A percentile compares a stretch with the other conserved stretches of the same genome.
Evolutionary conservation across 1,140 invertebrate species (phyloP).

Genomic region (Uloborus diversus): DNA sequence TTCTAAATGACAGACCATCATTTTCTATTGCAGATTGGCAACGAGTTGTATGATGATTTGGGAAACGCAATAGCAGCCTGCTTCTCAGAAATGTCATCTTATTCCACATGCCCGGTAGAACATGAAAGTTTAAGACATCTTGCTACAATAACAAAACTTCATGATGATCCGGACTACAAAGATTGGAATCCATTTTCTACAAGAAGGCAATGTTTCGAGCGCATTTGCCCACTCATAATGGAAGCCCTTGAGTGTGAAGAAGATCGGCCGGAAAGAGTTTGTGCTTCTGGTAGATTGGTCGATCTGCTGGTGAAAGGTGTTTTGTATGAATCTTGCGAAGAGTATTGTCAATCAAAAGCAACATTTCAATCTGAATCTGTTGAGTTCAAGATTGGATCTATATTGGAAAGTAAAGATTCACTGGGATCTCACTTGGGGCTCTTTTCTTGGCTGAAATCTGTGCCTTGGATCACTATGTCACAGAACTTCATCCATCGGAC

Average conservation of each 20-base stretch:
- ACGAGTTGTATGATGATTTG: constrained; percentile 24
- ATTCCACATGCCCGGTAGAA: constrained; percentile 10
- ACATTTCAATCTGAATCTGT: not conserved
- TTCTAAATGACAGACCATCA: too few species aligned
- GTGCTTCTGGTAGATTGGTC: not conserved
- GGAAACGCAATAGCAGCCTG: constrained; percentile 30
- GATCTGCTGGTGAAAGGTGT: constrained; percentile 17
- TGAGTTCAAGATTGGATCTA: not conserved
- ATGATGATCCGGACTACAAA: not conserved
- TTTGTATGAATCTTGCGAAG: constrained; percentile 18
- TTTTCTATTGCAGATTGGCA: constrained; percentile 20
- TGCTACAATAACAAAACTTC: not conserved
- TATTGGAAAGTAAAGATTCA: not conserved
- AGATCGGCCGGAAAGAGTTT: not conserved
- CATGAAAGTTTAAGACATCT: constrained; percentile 16
- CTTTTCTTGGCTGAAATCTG: constrained; percentile 8
- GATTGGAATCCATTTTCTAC: constrained; percentile 18
- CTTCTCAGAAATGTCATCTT: constrained; percentile 29
- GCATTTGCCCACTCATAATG: not conserved
- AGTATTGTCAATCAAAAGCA: not conserved
- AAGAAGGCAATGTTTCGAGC: constrained; percentile 9
- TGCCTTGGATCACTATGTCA: not conserved
- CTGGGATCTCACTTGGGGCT: not conserved
- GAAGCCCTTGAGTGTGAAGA: too few species aligned
- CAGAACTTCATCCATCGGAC: not conserved